phyloP scores from a whole-genome alignment of 1,140 invertebrate genomes.

The Radopholus similis region DNA sequence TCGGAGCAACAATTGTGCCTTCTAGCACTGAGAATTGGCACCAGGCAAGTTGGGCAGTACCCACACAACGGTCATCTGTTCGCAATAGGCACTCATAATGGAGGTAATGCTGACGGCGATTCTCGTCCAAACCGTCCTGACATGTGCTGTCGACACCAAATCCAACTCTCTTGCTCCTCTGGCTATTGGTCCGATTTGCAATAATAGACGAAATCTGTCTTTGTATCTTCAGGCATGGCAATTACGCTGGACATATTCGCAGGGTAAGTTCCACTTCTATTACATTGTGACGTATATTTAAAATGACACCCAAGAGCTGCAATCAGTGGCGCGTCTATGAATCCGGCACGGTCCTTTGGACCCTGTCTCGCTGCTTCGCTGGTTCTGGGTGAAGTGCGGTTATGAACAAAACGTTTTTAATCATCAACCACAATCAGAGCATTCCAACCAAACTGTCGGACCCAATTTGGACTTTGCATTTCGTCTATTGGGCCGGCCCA shows the following conservation, averaged over 20 bases:
- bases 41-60: not conserved
- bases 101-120: conserved; percentile 27
- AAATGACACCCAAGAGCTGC: conserved; percentile 20
- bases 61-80: not conserved
- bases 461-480: conserved; percentile 27
- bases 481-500: conserved; percentile 25
- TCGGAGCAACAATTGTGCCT: conserved; percentile 22
- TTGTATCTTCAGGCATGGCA: conserved; percentile 42
- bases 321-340: conserved; percentile 62
- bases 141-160: conserved; percentile 19
- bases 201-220: too few species aligned
- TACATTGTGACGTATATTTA: too few species aligned
- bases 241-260: conserved; percentile 32
- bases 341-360: conserved; percentile 62
- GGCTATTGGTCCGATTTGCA: too few species aligned
- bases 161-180: conserved; percentile 17
- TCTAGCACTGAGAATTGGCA: not conserved
- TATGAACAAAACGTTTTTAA: not conserved
- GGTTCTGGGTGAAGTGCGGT: not conserved
- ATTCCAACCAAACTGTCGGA: conserved; percentile 2
- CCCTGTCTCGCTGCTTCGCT: conserved; percentile 56
- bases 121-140: conserved; percentile 16
- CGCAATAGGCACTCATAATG: conserved; percentile 28
- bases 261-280: conserved; percentile 35
- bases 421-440: not conserved